Evolutionary conservation across 2,888 invertebrate species (phyloP).

Genomic region (Dioctria linearis): DNA sequence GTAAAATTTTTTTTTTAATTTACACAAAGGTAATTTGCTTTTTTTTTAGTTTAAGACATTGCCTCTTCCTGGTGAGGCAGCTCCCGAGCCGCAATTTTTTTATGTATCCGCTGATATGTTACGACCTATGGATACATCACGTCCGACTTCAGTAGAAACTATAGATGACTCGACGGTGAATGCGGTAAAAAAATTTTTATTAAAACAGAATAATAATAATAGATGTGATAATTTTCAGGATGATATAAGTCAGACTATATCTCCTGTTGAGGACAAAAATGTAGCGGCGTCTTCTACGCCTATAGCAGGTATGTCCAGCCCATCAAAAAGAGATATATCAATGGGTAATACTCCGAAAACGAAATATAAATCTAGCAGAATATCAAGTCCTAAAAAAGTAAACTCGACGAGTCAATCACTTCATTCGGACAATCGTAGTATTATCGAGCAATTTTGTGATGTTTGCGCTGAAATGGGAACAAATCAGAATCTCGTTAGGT

Average conservation of each 20-base stretch:
- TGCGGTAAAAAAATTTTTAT: conserved; percentile 47
- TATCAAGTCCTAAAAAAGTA: conserved; percentile 50
- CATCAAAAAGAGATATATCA: neutral
- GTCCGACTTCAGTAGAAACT: conserved; percentile 70
- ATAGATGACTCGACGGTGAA: conserved; percentile 66
- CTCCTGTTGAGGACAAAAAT: conserved; percentile 40
- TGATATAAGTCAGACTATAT: conserved; percentile 50
- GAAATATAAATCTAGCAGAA: conserved; percentile 11
- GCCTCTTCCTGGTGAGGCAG: conserved; percentile 75
- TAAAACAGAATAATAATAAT: neutral
- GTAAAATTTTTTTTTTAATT: conserved; percentile 67
- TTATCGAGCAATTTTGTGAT: conserved; percentile 39
- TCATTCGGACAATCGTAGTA: conserved; percentile 9
- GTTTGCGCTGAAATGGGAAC: conserved; percentile 51
- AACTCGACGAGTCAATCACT: conserved; percentile 36
- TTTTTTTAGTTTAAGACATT: conserved; percentile 66
- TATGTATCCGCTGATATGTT: conserved; percentile 79
- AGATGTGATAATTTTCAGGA: conserved; percentile 28
- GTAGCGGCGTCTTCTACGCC: conserved; percentile 49
- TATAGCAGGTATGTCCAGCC: conserved; percentile 33
- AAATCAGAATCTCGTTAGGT: conserved; percentile 56
- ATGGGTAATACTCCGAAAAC: neutral
- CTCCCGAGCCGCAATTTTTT: conserved; percentile 86
- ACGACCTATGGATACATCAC: conserved; percentile 68
- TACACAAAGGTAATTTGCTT: neutral